Percentiles rank a stretch among this genome's conserved stretches.
phyloP scores from a whole-genome alignment of 1,140 invertebrate genomes.

The Oreohelix idahoensis region DNA sequence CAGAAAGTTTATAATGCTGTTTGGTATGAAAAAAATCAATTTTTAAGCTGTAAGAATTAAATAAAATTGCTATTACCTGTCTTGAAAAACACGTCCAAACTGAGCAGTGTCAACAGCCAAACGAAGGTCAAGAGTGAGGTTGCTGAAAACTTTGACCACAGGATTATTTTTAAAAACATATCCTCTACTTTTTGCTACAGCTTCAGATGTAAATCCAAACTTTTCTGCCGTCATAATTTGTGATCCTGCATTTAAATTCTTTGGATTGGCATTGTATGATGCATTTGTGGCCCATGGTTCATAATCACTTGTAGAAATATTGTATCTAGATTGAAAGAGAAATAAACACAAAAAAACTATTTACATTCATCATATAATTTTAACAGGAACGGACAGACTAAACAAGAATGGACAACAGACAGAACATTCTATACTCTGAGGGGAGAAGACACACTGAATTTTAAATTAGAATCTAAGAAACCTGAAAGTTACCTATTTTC shows the following conservation, averaged over 20 bases:
- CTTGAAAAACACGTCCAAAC: slow-evolving; percentile 71
- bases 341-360: background rate
- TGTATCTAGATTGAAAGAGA: slow-evolving; percentile 64
- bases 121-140: slow-evolving; percentile 56
- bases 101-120: slow-evolving; percentile 71
- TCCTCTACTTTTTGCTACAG: slow-evolving; percentile 57
- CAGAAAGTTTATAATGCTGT: too few species aligned
- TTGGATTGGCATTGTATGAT: slow-evolving; percentile 46
- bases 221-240: slow-evolving; percentile 55
- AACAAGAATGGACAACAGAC: too few species aligned
- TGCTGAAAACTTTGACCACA: slow-evolving; percentile 66
- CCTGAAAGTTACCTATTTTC: too few species aligned
- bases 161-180: slow-evolving; percentile 71
- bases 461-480: too few species aligned
- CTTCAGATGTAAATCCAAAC: slow-evolving; percentile 53
- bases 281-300: slow-evolving; percentile 62
- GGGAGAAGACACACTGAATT: too few species aligned
- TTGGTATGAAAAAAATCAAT: too few species aligned
- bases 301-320: slow-evolving; percentile 72
- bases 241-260: slow-evolving; percentile 41
- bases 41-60: too few species aligned
- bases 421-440: too few species aligned
- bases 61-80: slow-evolving; percentile 59
- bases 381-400: too few species aligned
- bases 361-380: too few species aligned